phyloP scores from a whole-genome alignment of 2,113 vertebrate genomes.

The Gymnocephalus cernua region DNA sequence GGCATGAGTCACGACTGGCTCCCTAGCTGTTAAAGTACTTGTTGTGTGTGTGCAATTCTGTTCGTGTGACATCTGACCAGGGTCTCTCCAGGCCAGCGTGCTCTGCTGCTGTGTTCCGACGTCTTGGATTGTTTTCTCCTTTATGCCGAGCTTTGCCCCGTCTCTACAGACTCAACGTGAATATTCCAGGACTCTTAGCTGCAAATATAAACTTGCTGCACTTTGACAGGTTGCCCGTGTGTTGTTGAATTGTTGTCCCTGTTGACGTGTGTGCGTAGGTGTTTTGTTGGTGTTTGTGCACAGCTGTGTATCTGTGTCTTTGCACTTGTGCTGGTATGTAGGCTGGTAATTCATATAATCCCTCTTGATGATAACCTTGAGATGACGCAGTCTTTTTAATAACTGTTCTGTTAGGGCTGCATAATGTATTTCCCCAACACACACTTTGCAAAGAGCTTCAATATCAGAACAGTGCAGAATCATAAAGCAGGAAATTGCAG shows the following conservation, averaged over 20 bases:
- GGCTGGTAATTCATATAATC: slow-evolving; percentile 7
- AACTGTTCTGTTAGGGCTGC: not conserved
- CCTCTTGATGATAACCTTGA: not conserved
- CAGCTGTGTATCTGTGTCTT: not conserved
- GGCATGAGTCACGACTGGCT: slow-evolving; percentile 65
- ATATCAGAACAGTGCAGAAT: not conserved
- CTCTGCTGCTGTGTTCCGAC: slow-evolving; percentile 4
- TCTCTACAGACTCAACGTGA: slow-evolving; percentile 19
- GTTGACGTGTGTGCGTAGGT: slow-evolving; percentile 3
- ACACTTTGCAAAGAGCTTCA: not conserved
- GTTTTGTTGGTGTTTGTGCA: slow-evolving; percentile 5
- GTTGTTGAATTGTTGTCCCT: not conserved
- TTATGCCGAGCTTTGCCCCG: slow-evolving; percentile 31
- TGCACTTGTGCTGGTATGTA: not conserved
- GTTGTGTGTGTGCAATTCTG: slow-evolving; percentile 8
- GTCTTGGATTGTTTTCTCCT: slow-evolving; percentile 39
- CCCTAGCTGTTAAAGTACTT: slow-evolving; percentile 32
- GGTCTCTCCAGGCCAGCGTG: slow-evolving; percentile 32
- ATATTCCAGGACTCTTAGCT: slow-evolving; percentile 24
- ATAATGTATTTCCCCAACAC: not conserved
- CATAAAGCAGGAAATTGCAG: not conserved
- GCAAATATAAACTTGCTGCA: slow-evolving; percentile 9
- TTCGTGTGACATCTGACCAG: slow-evolving; percentile 31
- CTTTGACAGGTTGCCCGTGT: slow-evolving; percentile 4
- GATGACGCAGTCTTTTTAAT: slow-evolving; percentile 13